phyloP scores from a whole-genome alignment of 2,888 invertebrate species.

The Conomelus anceps region DNA sequence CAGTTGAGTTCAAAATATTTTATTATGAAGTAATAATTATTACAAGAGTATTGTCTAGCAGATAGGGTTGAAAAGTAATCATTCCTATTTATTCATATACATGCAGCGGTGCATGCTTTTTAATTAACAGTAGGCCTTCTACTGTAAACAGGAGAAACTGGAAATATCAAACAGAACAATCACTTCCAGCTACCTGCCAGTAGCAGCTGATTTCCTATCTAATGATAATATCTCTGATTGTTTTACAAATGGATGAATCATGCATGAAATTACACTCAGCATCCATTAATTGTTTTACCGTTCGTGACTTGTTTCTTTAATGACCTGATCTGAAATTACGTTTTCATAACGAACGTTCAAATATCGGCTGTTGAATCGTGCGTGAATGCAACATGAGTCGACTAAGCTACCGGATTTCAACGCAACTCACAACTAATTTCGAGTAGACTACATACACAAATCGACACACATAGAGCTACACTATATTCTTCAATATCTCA shows the following conservation, averaged over 20 bases:
- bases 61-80: neutral
- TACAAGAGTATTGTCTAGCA: too few species aligned
- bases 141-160: neutral
- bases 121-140: neutral
- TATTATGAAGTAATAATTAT: too few species aligned
- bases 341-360: neutral
- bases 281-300: neutral
- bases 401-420: neutral
- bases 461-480: neutral
- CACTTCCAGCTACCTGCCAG: neutral
- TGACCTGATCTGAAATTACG: neutral
- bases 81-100: neutral
- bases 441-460: neutral
- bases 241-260: conserved; percentile 5
- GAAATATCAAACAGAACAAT: neutral
- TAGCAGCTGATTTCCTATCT: neutral
- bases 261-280: conserved; percentile 8
- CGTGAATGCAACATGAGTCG: neutral
- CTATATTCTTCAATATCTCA: too few species aligned
- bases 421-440: neutral
- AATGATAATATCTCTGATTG: conserved; percentile 2
- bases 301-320: conserved; percentile 2
- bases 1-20: too few species aligned
- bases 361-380: neutral
- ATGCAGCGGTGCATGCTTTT: neutral